Percentiles rank a stretch among this genome's conserved stretches.
phyloP scores from a whole-genome alignment of 1,140 invertebrate genomes.

The Fopius arisanus region DNA sequence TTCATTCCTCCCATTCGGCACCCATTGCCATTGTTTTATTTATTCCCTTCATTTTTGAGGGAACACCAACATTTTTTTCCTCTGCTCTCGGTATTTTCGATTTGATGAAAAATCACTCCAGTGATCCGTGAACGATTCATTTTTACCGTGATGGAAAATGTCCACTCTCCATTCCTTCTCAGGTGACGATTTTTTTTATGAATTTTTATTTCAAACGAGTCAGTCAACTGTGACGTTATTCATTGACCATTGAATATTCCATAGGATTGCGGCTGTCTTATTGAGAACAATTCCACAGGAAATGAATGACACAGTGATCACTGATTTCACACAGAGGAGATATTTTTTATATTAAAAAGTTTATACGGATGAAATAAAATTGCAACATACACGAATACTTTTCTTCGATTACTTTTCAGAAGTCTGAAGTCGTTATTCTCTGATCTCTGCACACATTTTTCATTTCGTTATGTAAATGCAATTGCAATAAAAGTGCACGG shows the following conservation, averaged over 20 bases:
- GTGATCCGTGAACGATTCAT: conserved; percentile 20
- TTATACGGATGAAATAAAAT: too few relatives aligned
- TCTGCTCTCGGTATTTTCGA: background rate
- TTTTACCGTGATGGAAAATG: background rate
- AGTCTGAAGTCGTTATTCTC: too few relatives aligned
- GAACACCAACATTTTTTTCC: background rate
- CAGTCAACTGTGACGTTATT: conserved; percentile 12
- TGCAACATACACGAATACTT: too few relatives aligned
- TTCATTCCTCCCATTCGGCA: background rate
- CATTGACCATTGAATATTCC: conserved; percentile 17
- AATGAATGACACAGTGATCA: background rate
- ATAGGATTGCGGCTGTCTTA: background rate
- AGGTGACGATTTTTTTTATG: background rate
- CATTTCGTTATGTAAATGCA: too few relatives aligned
- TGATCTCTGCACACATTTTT: too few relatives aligned
- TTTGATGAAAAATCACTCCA: conserved; percentile 25
- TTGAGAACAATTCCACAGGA: background rate
- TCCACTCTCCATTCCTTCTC: background rate
- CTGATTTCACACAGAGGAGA: too few relatives aligned
- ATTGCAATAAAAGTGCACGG: too few relatives aligned
- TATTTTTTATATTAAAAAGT: too few relatives aligned
- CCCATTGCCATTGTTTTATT: background rate
- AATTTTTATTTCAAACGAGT: background rate
- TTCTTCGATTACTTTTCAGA: too few relatives aligned
- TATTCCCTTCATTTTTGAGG: background rate